Percentiles rank a stretch among this genome's conserved stretches.
These are phyloP conservation scores for Coreoperca whiteheadi DNA, from an alignment of 2,113 vertebrate species.

Conservation along the genomic window DNA sequence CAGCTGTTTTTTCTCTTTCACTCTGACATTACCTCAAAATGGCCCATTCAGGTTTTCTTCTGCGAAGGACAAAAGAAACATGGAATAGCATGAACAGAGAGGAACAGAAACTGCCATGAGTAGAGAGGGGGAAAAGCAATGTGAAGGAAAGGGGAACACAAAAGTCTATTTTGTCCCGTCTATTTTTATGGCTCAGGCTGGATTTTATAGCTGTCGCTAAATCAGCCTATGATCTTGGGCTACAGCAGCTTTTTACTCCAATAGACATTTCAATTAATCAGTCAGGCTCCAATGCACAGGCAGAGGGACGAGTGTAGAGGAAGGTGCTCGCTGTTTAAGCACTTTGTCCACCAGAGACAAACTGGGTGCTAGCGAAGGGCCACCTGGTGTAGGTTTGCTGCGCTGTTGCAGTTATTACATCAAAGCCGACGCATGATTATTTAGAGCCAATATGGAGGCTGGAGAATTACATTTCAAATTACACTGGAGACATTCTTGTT, in stretches of 20 bases:
- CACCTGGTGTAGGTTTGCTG: neutral
- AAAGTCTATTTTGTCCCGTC: constrained; percentile 34
- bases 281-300: constrained; percentile 34
- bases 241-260: constrained; percentile 54
- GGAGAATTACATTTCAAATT: constrained; percentile 52
- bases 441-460: constrained; percentile 19
- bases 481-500: constrained; percentile 33
- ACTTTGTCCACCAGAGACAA: constrained; percentile 7
- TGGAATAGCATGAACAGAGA: neutral
- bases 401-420: constrained; percentile 38
- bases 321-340: constrained; percentile 17
- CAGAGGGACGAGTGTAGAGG: neutral
- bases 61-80: neutral
- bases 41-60: neutral
- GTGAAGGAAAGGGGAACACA: constrained; percentile 24
- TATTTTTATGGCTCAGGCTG: constrained; percentile 47
- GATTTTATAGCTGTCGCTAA: constrained; percentile 61
- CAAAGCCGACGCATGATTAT: constrained; percentile 29
- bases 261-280: constrained; percentile 64
- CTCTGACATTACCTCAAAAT: neutral
- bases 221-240: constrained; percentile 59
- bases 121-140: neutral
- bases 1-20: neutral
- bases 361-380: neutral
- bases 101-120: constrained; percentile 1